These are phyloP conservation scores for Epizoanthus ramosus DNA, from an alignment of 92 coral and sea anemone species.

Conservation along the genomic window DNA sequence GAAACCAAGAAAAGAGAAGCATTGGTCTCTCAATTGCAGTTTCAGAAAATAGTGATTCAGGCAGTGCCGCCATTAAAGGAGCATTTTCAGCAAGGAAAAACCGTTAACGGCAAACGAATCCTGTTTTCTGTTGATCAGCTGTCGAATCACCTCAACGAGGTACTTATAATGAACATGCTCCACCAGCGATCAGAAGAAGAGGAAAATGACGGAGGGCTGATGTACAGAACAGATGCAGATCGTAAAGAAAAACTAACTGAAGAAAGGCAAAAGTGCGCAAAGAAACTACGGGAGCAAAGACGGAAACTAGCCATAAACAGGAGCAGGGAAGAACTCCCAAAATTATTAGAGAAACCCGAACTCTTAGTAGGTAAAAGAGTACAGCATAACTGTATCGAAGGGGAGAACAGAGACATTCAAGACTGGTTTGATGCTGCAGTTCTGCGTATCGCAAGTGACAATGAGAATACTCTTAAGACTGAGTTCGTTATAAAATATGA, in stretches of 20 bases:
- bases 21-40: constrained; percentile 32
- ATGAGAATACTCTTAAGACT: constrained; percentile 26
- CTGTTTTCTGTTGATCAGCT: constrained; percentile 46
- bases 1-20: constrained; percentile 46
- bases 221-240: neutral
- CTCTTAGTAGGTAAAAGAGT: constrained; percentile 27
- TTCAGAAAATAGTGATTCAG: constrained; percentile 27
- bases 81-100: constrained; percentile 47
- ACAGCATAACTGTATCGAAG: constrained; percentile 46
- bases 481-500: constrained; percentile 48
- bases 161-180: constrained; percentile 1
- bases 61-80: constrained; percentile 35
- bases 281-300: constrained; percentile 26
- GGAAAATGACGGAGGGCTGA: neutral
- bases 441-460: constrained; percentile 45
- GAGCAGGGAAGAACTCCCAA: constrained; percentile 20
- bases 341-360: constrained; percentile 8
- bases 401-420: neutral
- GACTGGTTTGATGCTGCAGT: constrained; percentile 51
- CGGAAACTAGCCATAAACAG: constrained; percentile 5
- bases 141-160: constrained; percentile 4
- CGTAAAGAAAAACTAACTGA: constrained; percentile 10
- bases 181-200: constrained; percentile 6
- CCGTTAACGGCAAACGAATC: constrained; percentile 22
- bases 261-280: constrained; percentile 11